A percentile compares a stretch with the other conserved stretches of the same genome.
Conservation (phyloP, 2,113 vertebrate species). For the Calypte anna region DNA sequence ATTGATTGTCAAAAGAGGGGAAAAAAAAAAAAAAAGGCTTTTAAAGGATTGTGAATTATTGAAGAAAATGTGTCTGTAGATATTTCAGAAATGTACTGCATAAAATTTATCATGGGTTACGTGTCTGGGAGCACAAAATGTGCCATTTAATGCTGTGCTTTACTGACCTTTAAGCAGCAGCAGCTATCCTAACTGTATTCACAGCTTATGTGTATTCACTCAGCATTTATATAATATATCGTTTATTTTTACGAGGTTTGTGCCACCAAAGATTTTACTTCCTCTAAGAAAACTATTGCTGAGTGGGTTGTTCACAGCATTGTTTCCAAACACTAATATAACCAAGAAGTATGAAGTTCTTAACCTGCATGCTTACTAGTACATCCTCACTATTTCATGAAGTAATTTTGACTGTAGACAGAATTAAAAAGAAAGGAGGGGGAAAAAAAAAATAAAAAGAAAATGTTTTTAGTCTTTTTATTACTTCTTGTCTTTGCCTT, state of each 20-base stretch:
- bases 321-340: constrained; percentile 37
- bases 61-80: constrained; percentile 58
- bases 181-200: constrained; percentile 70
- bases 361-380: background rate
- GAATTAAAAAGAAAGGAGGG: background rate
- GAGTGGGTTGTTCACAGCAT: background rate
- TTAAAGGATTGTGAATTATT: constrained; percentile 72
- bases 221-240: constrained; percentile 68
- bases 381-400: background rate
- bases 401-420: background rate
- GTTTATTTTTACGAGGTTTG: constrained; percentile 59
- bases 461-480: background rate
- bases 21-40: background rate
- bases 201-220: constrained; percentile 67
- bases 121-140: constrained; percentile 57
- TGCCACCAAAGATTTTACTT: constrained; percentile 30
- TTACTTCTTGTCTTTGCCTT: background rate
- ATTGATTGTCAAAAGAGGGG: constrained; percentile 50
- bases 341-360: constrained; percentile 10
- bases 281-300: constrained; percentile 2
- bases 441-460: background rate
- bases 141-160: constrained; percentile 59
- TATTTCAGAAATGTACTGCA: constrained; percentile 54
- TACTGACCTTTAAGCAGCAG: constrained; percentile 76
- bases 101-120: constrained; percentile 61